Evolutionary conservation across 2,888 invertebrate genomes (phyloP), one percentile per base, ranked within the genome.

Genomic region (Trachelus stipa): DNA sequence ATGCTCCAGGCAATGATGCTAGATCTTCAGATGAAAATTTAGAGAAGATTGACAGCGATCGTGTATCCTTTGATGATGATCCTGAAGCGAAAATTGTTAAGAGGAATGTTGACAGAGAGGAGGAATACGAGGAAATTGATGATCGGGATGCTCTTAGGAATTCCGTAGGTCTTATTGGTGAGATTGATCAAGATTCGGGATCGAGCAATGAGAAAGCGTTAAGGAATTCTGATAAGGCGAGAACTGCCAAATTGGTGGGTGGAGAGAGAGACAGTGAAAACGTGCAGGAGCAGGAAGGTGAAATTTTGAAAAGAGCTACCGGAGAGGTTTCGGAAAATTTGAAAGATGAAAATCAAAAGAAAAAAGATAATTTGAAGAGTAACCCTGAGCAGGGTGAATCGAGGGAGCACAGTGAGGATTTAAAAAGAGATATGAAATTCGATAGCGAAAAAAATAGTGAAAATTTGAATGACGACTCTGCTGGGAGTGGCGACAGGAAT

Each of bases 151-250:
- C 69, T 12, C 15, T 40, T 15, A 40, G 40, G 40, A 40, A 40
- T 6, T 40, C 40, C 6, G 40, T 40, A 6, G 40, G 40, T 6
- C 40, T 40, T 15, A 15, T 15, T 6, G 15, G 40, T 40, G 40
- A 40, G 1, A 15, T 40, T 40, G 40, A 40, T 15, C 40, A 15
- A 6, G 40, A 40, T 40, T 1, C 40, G 40, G 15, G 40, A 40
- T 31, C 40, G 30, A 33, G 56, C 34, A 86, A 87, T 74, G 87
- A 87, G 68, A 87, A 85, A 77, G 85, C 87, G 76, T 79, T 87
- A 76, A 85, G 87, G 75, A 81, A 83, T 74, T 85, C 85, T 4
- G 40, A 73, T 15, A 87, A 87, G 34, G 73, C 73, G 30, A 71
- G 56, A 74, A 30, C 34, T 34, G 68, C 35, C 34, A 23, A 35